Base-by-base conservation (phyloP, 2,113 vertebrate species). In the Mastomys coucha region DNA sequence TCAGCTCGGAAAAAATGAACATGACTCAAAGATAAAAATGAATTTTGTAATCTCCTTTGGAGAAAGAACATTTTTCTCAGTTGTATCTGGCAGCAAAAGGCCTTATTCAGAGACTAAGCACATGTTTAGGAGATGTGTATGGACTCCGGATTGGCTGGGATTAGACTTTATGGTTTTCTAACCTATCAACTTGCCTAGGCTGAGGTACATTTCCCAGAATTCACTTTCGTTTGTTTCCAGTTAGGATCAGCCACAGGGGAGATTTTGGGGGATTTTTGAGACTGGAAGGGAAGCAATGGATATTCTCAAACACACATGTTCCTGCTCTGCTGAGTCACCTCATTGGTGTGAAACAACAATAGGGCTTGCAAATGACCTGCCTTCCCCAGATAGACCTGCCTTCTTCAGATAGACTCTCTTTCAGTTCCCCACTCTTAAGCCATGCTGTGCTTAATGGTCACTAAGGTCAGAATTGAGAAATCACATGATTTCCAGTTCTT, bases 131-230 rank as follows among this genome's bases (percentile, higher is more conserved):
- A 96, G 89, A 88, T 81, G 24, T 58, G 8, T 88, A 42, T 60
- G 51, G 72, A 89, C 58, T 75, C 77, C 82, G 94, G 84, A 28
- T 95, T 88, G 76, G 92, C 28, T 58, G 92, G 77, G 73, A 78
- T 11, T 95, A 39, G 24, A 89, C 81, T 75, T 93, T 85, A 94
- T 67, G 67, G 51, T 78, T 88, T 96, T n/a, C 77, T 87, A 76
- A 82, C 58, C 6, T 53, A 73, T 89, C 92, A 93, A 20, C 53
- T 88, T 93, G 84, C 49, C 58, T 75, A 76, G 63, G 12, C 88
- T 95, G 58, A 92, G 85, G 49, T 70, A 28, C 58, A 80, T 93
- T 96, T 97, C 90, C 95, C 84, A 96, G 84, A 97, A 97, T 96
- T 91, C 56, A 97, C 12, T 88, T n/a, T 81, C 77, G 26, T 78